phyloP scores from a whole-genome alignment of 2,113 vertebrate species.

The Sturnira hondurensis region DNA sequence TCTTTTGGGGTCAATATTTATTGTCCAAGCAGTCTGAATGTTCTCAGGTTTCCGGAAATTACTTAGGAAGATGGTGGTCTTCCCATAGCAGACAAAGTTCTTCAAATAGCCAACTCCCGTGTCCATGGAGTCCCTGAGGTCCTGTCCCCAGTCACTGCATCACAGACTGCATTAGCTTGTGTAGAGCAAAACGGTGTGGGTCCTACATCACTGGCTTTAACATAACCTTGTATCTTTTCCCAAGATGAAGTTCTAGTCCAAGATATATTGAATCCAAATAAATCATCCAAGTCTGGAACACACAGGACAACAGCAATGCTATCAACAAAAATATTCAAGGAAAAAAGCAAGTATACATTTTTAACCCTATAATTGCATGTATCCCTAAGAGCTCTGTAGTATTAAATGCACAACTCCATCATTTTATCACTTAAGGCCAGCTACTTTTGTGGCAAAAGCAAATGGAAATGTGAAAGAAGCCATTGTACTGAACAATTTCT shows the following conservation, averaged over 20 bases:
- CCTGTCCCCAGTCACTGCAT: neutral
- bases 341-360: slow-evolving; percentile 18
- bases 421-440: neutral
- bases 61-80: neutral
- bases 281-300: neutral
- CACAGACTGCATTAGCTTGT: fast-evolving
- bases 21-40: neutral
- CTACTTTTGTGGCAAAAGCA: neutral
- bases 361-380: fast-evolving
- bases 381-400: neutral
- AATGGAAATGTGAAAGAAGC: neutral
- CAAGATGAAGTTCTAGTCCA: neutral
- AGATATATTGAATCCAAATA: neutral
- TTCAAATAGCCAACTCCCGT: neutral
- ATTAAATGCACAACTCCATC: neutral
- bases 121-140: neutral
- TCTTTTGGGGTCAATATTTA: neutral
- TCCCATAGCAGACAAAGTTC: neutral
- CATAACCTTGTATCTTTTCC: neutral
- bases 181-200: too few relatives aligned
- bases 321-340: neutral
- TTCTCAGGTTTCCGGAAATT: neutral
- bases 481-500: neutral
- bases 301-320: neutral
- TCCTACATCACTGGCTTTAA: neutral